These are phyloP conservation scores for Psittacara wagleri DNA, from an alignment of 2,113 vertebrate species.

Conservation along the genomic window DNA sequence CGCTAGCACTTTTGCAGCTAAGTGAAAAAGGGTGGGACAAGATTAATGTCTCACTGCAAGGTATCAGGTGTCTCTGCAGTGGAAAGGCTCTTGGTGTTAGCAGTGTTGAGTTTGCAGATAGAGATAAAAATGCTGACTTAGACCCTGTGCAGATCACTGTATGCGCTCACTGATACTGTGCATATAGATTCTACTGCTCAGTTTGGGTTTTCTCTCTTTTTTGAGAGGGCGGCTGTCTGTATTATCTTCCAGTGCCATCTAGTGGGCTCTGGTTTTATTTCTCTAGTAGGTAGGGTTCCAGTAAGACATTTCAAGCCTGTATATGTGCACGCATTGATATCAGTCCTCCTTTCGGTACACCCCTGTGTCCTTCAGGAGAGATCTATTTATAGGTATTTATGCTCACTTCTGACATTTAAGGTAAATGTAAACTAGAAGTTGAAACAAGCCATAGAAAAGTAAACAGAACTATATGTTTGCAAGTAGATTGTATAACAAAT, in stretches of 20 bases:
- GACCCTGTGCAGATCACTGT: not conserved
- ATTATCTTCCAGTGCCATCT: slow-evolving; percentile 48
- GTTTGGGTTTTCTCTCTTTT: not conserved
- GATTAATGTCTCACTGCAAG: not conserved
- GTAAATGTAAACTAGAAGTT: not conserved
- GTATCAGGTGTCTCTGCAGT: not conserved
- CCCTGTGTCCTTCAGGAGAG: not conserved
- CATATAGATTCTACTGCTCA: rapidly evolving
- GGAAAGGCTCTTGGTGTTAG: not conserved
- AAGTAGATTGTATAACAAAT: not conserved
- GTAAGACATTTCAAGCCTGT: not conserved
- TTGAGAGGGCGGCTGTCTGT: not conserved
- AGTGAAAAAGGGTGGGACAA: not conserved
- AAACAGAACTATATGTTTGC: not conserved
- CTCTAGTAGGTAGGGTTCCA: rapidly evolving
- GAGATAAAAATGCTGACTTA: not conserved
- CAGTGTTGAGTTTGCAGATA: not conserved
- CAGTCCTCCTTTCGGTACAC: not conserved
- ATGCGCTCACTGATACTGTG: not conserved
- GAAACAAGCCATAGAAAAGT: not conserved
- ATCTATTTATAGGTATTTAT: not conserved
- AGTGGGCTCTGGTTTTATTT: not conserved
- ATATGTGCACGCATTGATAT: rapidly evolving
- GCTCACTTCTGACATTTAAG: not conserved
- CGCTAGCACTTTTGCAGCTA: not conserved